Percentiles rank a stretch among this genome's conserved stretches.
These are phyloP conservation scores for Drosophila parvula DNA, from an alignment of 1,140 invertebrate genomes.

Conservation along the genomic window DNA sequence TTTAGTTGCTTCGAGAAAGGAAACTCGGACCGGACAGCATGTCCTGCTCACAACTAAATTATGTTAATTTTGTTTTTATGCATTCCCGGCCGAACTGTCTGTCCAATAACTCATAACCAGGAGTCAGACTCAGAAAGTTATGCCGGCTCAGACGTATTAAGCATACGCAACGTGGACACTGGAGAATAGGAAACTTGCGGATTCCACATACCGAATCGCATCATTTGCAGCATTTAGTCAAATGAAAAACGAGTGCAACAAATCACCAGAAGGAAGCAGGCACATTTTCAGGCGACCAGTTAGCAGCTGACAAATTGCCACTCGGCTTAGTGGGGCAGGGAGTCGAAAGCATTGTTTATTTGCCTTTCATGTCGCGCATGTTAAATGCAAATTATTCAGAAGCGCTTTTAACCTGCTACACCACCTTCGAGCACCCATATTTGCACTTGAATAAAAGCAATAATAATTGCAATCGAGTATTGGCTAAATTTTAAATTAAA, in stretches of 20 bases:
- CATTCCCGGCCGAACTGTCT: constrained; percentile 17
- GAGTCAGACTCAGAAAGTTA: constrained; percentile 55
- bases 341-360: constrained; percentile 71
- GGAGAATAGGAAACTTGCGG: constrained; percentile 29
- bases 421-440: constrained; percentile 11
- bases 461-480: no score
- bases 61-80: constrained; percentile 68
- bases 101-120: constrained; percentile 59
- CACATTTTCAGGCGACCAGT: constrained; percentile 61
- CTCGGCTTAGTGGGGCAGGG: constrained; percentile 29
- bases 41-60: constrained; percentile 66
- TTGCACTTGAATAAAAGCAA: constrained; percentile 11
- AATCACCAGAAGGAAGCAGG: constrained; percentile 70
- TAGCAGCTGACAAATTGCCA: constrained; percentile 77
- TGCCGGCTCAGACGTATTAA: constrained; percentile 49
- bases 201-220: constrained; percentile 71
- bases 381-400: constrained; percentile 80
- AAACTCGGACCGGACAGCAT: constrained; percentile 12
- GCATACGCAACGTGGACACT: constrained; percentile 50
- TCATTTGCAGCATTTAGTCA: constrained; percentile 72
- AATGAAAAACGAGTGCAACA: constrained; percentile 79
- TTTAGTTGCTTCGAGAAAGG: constrained; percentile 34
- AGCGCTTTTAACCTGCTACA: constrained; percentile 56
- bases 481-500: no score
- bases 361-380: constrained; percentile 79